Evolutionary conservation across 1,140 invertebrate genomes (phyloP), one percentile per base, ranked within the genome.

Genomic region (Druon quercuslanigerum): DNA sequence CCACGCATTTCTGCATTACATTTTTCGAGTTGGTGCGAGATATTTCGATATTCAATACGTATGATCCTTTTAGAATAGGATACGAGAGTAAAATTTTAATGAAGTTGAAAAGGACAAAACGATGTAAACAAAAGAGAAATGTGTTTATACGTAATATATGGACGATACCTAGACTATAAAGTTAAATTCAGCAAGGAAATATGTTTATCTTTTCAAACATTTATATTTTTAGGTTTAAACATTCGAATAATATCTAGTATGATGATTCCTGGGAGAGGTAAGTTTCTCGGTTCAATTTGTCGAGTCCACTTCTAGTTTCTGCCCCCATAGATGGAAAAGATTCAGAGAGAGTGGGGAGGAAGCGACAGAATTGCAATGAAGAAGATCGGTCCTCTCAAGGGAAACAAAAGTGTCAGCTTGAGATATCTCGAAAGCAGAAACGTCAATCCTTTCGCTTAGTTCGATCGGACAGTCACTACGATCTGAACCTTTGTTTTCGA

Each of bases 361-460:
- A 66, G 50, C 72, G 79, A 66, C 71, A 77, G 81, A 81, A 78
- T 84, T 79, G 75, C 13, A 66, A 66, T 66, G 60, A 66, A 66
- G 60, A 66, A 33, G 60, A 66, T 66, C 78, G 75, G 79, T 84
- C 77, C 75, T 83, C 81, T 75, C 79, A 60, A 17, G 79, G 83
- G 78, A 88, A 83, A 88, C 87, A 88, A 88, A 88, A 86, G 87
- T 88, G 86, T 87, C 87, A 88, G 83, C 83, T 82, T 82, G 82
- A 86, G 84, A 87, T 88, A 87, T 88, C 87, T 86, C 79, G 84
- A 83, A 87, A 85, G 79, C 83, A 73, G 77, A 80, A 79, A 85
- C 86, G 87, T 87, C 87, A 88, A 89, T 88, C 87, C 87, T 88
- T 88, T 83, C 79, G 79, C 71, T 81, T 78, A 54, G 79, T 82